phyloP scores from a whole-genome alignment of 2,888 invertebrate genomes.

The Synanthedon tipuliformis region DNA sequence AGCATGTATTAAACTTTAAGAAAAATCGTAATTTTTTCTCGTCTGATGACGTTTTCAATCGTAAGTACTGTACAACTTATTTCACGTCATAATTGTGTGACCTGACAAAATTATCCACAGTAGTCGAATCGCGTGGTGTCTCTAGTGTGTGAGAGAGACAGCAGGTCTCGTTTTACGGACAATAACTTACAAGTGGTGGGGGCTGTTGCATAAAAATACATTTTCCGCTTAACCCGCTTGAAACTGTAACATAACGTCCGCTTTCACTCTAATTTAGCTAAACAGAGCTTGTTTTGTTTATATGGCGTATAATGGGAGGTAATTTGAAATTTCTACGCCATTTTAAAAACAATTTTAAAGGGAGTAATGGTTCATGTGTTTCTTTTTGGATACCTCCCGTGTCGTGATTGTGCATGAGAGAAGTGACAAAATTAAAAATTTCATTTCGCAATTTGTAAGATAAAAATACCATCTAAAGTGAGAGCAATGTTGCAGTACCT shows the following conservation, averaged over 20 bases:
- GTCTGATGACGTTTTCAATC: too few relatives aligned
- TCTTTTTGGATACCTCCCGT: not conserved
- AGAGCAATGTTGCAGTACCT: not conserved
- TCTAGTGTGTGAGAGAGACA: slow-evolving; percentile 5
- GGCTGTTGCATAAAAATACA: slow-evolving; percentile 15
- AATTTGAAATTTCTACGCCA: not conserved
- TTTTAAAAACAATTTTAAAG: not conserved
- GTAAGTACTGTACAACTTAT: too few relatives aligned
- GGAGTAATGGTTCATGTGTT: not conserved
- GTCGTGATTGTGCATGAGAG: too few relatives aligned
- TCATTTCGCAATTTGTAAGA: too few relatives aligned
- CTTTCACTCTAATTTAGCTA: not conserved
- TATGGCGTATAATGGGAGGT: not conserved
- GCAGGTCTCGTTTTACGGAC: slow-evolving; percentile 13
- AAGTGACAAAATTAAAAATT: too few relatives aligned
- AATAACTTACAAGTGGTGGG: slow-evolving; percentile 11
- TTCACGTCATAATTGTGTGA: too few relatives aligned
- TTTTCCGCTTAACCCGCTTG: slow-evolving; percentile 3
- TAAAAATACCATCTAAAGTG: too few relatives aligned
- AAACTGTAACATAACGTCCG: not conserved
- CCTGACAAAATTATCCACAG: too few relatives aligned
- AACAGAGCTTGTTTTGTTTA: not conserved
- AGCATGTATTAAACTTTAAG: too few relatives aligned
- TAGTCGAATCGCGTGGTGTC: not conserved
- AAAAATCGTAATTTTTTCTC: too few relatives aligned